Evolutionary conservation across 2,888 invertebrate genomes (phyloP), one percentile per base, ranked within the genome.

Genomic region (Heliconius aoede): DNA sequence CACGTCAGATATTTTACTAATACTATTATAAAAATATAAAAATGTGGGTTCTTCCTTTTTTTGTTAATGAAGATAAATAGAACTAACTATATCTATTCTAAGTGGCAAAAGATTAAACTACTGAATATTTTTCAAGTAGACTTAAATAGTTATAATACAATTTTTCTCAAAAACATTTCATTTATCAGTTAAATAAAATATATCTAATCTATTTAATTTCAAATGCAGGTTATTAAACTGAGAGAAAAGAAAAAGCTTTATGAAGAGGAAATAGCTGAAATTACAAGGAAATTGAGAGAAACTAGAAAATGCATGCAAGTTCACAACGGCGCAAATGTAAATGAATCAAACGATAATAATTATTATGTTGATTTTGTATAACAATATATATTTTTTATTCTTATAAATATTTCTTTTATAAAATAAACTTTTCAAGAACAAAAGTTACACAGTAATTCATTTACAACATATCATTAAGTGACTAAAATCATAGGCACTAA

Each of bases 241-340:
- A 87, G 84, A 64, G 85, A 89, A 67, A 89, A 81, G 73, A 93
- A 91, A 80, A 82, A 83, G 13, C 71, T 51, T n/a, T 83, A 92
- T 0, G 85, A 91, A 81, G 55, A 77, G 18, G 84, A 88, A 79
- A 90, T 92, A 76, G 72, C 72, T 3, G 84, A 84, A 69, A 85
- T 85, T 0, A 84, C 85, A 0, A 79, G 80, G 9, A 83, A 89
- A 71, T 74, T 93, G 30, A 84, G 90, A 72, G 84, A 85, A 11
- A 89, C 90, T 1, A 89, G 92, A 30, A 87, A 83, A 69, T 83
- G 84, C 9, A 86, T 88, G 79, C 87, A 86, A 74, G 62, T 83
- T 11, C 77, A 81, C 15, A 82, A 84, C 7, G 74, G 80, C 30
- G 21, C 77, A 0, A 64, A 68, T 26, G 73, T 78, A 32, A 64